Conservation (phyloP, 2,888 invertebrate species). For the Hoplodrina ambigua region DNA sequence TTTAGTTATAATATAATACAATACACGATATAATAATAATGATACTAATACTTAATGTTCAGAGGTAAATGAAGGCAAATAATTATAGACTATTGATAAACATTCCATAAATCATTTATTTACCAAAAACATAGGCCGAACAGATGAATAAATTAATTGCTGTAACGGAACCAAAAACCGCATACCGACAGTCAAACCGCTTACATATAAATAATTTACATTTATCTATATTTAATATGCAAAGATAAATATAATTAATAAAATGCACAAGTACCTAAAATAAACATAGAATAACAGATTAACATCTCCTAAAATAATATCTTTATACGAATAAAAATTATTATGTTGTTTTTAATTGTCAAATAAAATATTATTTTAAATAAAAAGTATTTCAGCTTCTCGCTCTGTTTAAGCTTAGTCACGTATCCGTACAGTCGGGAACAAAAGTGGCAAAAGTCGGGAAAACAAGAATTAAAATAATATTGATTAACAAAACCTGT, state of each 20-base stretch:
- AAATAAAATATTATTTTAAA: conserved; percentile 86
- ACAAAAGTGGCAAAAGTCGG: conserved; percentile 71
- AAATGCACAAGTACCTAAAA: conserved; percentile 63
- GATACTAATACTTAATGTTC: conserved; percentile 3
- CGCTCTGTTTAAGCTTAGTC: conserved; percentile 81
- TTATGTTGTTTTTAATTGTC: conserved; percentile 84
- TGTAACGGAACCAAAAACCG: conserved; percentile 41
- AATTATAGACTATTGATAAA: conserved; percentile 12
- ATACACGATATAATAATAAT: too few species aligned
- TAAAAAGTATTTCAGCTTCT: conserved; percentile 81
- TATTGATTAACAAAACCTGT: conserved; percentile 6
- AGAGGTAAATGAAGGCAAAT: neutral
- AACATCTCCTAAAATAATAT: conserved; percentile 85
- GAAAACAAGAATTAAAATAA: conserved; percentile 18
- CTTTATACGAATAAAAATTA: conserved; percentile 87
- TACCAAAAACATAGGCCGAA: conserved; percentile 23
- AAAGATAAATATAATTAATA: conserved; percentile 65
- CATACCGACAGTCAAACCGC: conserved; percentile 44
- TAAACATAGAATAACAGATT: conserved; percentile 73
- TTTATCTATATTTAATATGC: conserved; percentile 44
- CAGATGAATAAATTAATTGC: conserved; percentile 42
- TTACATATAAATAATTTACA: conserved; percentile 46
- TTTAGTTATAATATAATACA: too few species aligned
- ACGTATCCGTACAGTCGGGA: conserved; percentile 78
- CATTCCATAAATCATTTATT: conserved; percentile 36